Conservation (phyloP, 2,113 vertebrate genomes). For the Passerina amoena region DNA sequence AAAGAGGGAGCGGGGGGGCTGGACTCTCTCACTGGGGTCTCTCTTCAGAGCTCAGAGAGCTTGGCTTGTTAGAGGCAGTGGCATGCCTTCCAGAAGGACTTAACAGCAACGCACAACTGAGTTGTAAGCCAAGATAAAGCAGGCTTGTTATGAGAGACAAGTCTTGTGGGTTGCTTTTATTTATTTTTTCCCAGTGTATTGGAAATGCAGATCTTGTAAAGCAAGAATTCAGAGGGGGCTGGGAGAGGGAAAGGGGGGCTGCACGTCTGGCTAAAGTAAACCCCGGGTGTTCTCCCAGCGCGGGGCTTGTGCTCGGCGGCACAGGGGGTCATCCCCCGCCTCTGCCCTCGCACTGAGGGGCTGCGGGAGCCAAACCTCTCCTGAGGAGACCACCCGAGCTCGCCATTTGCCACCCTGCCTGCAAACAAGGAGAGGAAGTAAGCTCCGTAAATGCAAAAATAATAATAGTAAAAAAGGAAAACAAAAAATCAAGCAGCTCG, state of each 20-base stretch:
- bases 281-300: not conserved
- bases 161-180: constrained; percentile 40
- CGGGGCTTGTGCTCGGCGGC: not conserved
- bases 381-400: not conserved
- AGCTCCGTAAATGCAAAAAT: not conserved
- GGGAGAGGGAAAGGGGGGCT: not conserved
- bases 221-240: not conserved
- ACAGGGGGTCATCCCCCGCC: not conserved
- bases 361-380: not conserved
- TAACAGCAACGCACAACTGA: constrained; percentile 43
- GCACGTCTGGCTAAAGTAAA: not conserved
- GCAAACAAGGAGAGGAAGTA: not conserved
- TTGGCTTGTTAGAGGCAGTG: constrained; percentile 22
- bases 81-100: constrained; percentile 45
- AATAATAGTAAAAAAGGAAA: not conserved
- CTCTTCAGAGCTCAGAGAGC: constrained; percentile 45
- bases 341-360: not conserved
- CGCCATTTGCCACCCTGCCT: not conserved
- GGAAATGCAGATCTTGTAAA: constrained; percentile 45
- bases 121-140: constrained; percentile 48
- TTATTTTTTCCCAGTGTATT: constrained; percentile 30
- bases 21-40: constrained; percentile 44
- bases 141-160: constrained; percentile 41
- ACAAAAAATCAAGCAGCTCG: not conserved
- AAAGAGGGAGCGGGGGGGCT: constrained; percentile 8